These are phyloP conservation scores for Platycheirus rosarum DNA, from an alignment of 2,888 invertebrate genomes.

Conservation along the genomic window DNA sequence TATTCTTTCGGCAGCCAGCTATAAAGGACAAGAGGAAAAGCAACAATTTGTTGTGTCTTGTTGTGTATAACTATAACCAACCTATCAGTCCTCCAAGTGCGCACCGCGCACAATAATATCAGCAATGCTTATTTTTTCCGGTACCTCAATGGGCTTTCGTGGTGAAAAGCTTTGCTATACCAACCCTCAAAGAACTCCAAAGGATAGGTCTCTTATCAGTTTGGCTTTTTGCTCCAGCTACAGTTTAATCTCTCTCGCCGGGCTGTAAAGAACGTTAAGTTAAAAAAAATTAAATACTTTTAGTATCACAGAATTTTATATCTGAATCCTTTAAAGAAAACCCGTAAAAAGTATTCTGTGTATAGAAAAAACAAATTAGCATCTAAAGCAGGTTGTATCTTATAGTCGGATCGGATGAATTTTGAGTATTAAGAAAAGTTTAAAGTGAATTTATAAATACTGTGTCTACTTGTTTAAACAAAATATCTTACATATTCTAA, in stretches of 20 bases:
- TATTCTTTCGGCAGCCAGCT: conserved; percentile 21
- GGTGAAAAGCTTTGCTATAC: conserved; percentile 62
- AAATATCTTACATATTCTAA: background rate
- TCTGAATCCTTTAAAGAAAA: conserved; percentile 42
- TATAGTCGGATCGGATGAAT: background rate
- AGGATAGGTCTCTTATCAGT: conserved; percentile 68
- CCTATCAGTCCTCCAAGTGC: conserved; percentile 24
- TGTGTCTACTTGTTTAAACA: background rate
- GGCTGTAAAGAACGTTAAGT: conserved; percentile 56
- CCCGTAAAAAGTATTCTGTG: conserved; percentile 14
- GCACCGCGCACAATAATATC: conserved; percentile 23
- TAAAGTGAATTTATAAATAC: background rate
- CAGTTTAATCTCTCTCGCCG: conserved; percentile 69
- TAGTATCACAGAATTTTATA: conserved; percentile 33
- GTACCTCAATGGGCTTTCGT: conserved; percentile 50
- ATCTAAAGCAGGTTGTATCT: background rate
- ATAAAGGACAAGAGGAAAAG: conserved; percentile 43
- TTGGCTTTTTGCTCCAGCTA: conserved; percentile 49
- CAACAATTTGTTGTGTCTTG: conserved; percentile 66
- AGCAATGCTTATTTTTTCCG: conserved; percentile 21
- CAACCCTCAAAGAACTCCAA: conserved; percentile 1
- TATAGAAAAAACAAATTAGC: background rate
- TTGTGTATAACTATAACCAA: conserved; percentile 8
- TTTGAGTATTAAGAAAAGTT: background rate
- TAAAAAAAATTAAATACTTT: conserved; percentile 5